These are phyloP conservation scores for Engraulis encrasicolus DNA, from an alignment of 2,113 vertebrate species.

Conservation along the genomic window DNA sequence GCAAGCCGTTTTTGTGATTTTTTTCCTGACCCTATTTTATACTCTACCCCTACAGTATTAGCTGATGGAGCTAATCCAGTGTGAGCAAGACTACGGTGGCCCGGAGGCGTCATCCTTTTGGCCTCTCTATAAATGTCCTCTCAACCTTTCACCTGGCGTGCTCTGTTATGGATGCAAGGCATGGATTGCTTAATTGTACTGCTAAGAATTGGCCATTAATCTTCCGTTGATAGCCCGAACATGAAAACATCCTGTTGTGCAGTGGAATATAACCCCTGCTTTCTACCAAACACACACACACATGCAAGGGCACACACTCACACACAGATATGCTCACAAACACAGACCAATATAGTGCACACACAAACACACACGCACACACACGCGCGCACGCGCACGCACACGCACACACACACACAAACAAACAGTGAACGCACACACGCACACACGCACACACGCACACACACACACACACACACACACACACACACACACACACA, in stretches of 20 bases:
- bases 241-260: slow-evolving; percentile 45
- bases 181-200: slow-evolving; percentile 58
- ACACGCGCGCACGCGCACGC: background rate
- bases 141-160: background rate
- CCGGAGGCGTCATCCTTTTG: background rate
- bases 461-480: background rate
- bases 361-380: too few relatives aligned
- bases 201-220: slow-evolving; percentile 58
- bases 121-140: slow-evolving; percentile 12
- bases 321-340: background rate
- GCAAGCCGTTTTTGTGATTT: slow-evolving; percentile 44
- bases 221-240: slow-evolving; percentile 25
- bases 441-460: background rate
- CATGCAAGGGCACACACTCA: background rate
- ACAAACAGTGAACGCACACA: too few relatives aligned
- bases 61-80: slow-evolving; percentile 43
- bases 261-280: background rate
- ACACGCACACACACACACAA: too few relatives aligned
- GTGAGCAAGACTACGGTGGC: slow-evolving; percentile 16
- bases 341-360: too few relatives aligned
- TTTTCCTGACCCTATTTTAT: background rate
- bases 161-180: slow-evolving; percentile 35
- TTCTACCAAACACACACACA: background rate
- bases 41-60: background rate
- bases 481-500: background rate